Conservation (phyloP, 53 echinoderm and acorn worm genomes). For the Echinarachnius parma region DNA sequence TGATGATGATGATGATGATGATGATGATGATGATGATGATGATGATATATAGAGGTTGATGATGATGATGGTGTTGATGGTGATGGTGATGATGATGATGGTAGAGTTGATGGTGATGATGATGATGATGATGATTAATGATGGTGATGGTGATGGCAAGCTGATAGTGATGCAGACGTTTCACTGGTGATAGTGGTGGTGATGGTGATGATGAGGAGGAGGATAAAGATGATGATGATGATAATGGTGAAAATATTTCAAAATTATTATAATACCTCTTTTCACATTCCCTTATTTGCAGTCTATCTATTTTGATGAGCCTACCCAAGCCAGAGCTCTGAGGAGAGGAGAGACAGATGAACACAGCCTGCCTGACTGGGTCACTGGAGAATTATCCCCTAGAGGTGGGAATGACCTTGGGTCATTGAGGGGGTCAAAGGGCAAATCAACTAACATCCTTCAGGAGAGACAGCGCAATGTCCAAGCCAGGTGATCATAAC, state of each 20-base stretch:
- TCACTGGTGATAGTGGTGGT: too few relatives aligned
- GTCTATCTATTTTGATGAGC: slow-evolving; percentile 95
- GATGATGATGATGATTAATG: slow-evolving; percentile 23
- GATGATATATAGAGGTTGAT: too few relatives aligned
- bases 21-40: too few relatives aligned
- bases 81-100: slow-evolving; percentile 20
- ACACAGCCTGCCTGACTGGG: slow-evolving; percentile 76
- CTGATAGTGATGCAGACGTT: too few relatives aligned
- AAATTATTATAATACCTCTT: neutral
- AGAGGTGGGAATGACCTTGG: slow-evolving; percentile 4
- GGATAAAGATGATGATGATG: too few relatives aligned
- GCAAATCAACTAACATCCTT: slow-evolving; percentile 16
- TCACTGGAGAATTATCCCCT: slow-evolving; percentile 60
- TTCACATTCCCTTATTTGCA: slow-evolving; percentile 3
- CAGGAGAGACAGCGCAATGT: slow-evolving; percentile 23
- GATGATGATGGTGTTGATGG: slow-evolving; percentile 24
- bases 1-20: too few relatives aligned
- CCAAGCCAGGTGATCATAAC: slow-evolving; percentile 12
- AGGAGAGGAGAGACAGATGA: slow-evolving; percentile 28
- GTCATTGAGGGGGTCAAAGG: slow-evolving; percentile 30
- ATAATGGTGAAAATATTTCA: too few relatives aligned
- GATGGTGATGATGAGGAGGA: too few relatives aligned
- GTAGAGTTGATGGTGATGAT: slow-evolving; percentile 8
- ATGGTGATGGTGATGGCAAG: slow-evolving; percentile 14
- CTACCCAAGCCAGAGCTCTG: slow-evolving; percentile 54